Evolutionary conservation across 2,113 vertebrate species (phyloP).

Genomic region (Hippocampus guttulatus): DNA sequence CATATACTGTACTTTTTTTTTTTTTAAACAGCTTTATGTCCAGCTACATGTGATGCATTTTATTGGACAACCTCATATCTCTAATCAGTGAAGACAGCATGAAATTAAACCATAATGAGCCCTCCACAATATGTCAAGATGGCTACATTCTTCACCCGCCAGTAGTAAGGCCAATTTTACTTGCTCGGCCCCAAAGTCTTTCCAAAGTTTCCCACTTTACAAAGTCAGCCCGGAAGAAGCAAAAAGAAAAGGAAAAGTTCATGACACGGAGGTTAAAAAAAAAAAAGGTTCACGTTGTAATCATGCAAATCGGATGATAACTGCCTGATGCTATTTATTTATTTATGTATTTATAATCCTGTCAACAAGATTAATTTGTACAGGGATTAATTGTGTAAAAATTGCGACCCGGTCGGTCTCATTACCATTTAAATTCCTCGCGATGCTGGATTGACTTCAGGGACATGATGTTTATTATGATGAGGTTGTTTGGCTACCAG

Average conservation of each 20-base stretch:
- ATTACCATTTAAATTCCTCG: slow-evolving; percentile 9
- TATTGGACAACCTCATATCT: slow-evolving; percentile 7
- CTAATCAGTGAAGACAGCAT: slow-evolving; percentile 22
- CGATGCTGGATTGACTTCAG: background rate
- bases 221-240: background rate
- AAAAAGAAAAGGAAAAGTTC: slow-evolving; percentile 4
- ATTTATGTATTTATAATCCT: background rate
- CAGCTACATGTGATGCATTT: background rate
- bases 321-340: background rate
- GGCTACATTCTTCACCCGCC: background rate
- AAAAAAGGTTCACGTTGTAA: slow-evolving; percentile 1
- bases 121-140: slow-evolving; percentile 23
- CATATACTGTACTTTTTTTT: background rate
- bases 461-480: background rate
- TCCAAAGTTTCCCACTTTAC: background rate
- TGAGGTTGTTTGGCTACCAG: background rate
- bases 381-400: background rate
- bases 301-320: slow-evolving; percentile 5
- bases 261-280: background rate
- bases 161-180: background rate
- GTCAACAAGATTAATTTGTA: slow-evolving; percentile 14
- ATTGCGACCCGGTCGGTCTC: slow-evolving; percentile 1
- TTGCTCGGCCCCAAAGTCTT: background rate
- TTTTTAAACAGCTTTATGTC: background rate
- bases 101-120: slow-evolving; percentile 20